These are phyloP conservation scores for Antrozous pallidus DNA, from an alignment of 2,797 vertebrate species.

Conservation along the genomic window DNA sequence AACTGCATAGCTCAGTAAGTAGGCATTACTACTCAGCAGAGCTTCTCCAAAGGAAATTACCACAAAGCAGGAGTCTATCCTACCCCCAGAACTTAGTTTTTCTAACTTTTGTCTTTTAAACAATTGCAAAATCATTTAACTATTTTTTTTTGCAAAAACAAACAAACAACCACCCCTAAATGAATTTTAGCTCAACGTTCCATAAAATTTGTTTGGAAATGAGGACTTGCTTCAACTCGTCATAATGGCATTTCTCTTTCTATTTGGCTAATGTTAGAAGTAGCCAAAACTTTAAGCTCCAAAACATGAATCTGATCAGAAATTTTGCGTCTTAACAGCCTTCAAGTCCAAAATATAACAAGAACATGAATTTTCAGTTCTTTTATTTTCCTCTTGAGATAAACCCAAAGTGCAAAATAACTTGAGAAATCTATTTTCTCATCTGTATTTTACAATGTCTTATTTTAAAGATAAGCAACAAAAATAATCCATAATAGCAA, in stretches of 20 bases:
- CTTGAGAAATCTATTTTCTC: not conserved
- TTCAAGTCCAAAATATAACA: not conserved
- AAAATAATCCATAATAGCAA: not conserved
- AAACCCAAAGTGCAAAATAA: not conserved
- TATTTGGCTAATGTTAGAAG: not conserved
- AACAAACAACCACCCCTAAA: not conserved
- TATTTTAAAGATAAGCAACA: slow-evolving; percentile 26
- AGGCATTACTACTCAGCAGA: not conserved
- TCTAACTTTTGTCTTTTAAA: not conserved
- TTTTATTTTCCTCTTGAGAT: not conserved
- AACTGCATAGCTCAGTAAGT: not conserved
- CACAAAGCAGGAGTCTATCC: not conserved
- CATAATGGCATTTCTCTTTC: not conserved
- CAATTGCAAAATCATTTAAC: not conserved
- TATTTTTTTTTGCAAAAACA: not conserved
- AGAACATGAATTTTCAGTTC: not conserved
- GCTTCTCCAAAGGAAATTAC: not conserved
- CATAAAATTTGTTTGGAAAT: not conserved
- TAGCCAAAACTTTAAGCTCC: not conserved
- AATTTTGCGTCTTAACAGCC: not conserved
- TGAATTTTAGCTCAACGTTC: not conserved
- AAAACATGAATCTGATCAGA: not conserved
- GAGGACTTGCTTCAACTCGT: not conserved
- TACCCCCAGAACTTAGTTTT: not conserved
- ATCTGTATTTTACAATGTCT: not conserved